phyloP scores from a whole-genome alignment of 1,140 invertebrate species.

The Lordiphosa clarofinis region DNA sequence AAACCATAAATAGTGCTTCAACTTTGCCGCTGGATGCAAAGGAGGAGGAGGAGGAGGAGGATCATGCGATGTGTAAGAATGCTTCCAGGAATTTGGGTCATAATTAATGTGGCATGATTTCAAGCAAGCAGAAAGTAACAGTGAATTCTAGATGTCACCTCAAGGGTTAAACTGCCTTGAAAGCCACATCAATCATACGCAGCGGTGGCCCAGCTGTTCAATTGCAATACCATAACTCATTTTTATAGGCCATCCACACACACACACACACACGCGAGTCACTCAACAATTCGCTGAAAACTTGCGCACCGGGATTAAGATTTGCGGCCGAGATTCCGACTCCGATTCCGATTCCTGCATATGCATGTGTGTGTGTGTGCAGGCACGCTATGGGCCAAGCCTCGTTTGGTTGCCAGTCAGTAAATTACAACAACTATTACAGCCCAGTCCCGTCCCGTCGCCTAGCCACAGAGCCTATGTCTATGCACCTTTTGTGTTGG shows the following conservation, averaged over 20 bases:
- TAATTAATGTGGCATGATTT: conserved; percentile 80
- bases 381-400: conserved; percentile 37
- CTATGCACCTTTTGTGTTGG: conserved; percentile 39
- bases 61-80: conserved; percentile 73
- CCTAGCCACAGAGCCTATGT: conserved; percentile 19
- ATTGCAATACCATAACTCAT: conserved; percentile 76
- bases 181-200: conserved; percentile 77
- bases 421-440: conserved; percentile 79
- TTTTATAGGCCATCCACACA: conserved; percentile 71
- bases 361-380: not conserved
- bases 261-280: conserved; percentile 17
- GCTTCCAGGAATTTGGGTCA: conserved; percentile 79
- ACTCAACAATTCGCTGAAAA: conserved; percentile 70
- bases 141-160: conserved; percentile 21
- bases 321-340: conserved; percentile 67
- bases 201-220: conserved; percentile 76
- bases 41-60: conserved; percentile 12
- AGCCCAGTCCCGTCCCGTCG: conserved; percentile 23
- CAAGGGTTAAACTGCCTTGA: conserved; percentile 32
- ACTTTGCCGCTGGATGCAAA: conserved; percentile 43
- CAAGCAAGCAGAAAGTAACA: conserved; percentile 3
- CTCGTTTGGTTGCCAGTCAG: conserved; percentile 49
- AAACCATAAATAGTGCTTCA: conserved; percentile 44
- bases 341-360: conserved; percentile 15
- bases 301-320: conserved; percentile 78